phyloP scores from a whole-genome alignment of 2,888 invertebrate genomes.

The Drosophila borborema region DNA sequence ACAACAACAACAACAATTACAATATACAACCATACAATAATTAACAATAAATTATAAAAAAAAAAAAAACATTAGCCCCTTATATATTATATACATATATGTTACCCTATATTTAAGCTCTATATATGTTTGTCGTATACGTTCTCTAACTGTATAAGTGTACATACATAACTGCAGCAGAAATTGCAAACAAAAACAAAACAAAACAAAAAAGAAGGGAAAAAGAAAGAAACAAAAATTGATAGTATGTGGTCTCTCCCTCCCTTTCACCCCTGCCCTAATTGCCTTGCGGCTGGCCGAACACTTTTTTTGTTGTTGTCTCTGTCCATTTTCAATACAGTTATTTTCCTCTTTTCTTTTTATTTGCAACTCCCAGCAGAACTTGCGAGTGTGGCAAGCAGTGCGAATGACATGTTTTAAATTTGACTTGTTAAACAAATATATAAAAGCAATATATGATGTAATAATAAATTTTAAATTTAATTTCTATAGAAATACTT shows the following conservation, averaged over 20 bases:
- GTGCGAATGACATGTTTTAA: conserved; percentile 9
- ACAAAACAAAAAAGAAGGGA: background rate
- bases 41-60: conserved; percentile 13
- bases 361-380: conserved; percentile 30
- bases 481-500: background rate
- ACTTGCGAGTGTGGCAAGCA: conserved; percentile 20
- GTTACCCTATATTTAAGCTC: conserved; percentile 47
- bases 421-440: background rate
- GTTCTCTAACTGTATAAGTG: conserved; percentile 20
- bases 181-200: conserved; percentile 58
- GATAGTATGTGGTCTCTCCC: conserved; percentile 34
- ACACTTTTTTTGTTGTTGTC: conserved; percentile 29
- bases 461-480: background rate
- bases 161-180: conserved; percentile 41
- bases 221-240: conserved; percentile 10
- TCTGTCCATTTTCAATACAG: conserved; percentile 16
- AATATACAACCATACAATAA: conserved; percentile 10
- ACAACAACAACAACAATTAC: conserved; percentile 29
- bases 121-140: conserved; percentile 27
- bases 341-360: background rate
- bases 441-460: background rate
- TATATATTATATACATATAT: background rate
- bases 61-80: conserved; percentile 11
- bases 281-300: conserved; percentile 41
- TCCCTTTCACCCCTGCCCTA: conserved; percentile 29